Conservation (phyloP, 2,113 vertebrate species). For the Macrotus californicus region DNA sequence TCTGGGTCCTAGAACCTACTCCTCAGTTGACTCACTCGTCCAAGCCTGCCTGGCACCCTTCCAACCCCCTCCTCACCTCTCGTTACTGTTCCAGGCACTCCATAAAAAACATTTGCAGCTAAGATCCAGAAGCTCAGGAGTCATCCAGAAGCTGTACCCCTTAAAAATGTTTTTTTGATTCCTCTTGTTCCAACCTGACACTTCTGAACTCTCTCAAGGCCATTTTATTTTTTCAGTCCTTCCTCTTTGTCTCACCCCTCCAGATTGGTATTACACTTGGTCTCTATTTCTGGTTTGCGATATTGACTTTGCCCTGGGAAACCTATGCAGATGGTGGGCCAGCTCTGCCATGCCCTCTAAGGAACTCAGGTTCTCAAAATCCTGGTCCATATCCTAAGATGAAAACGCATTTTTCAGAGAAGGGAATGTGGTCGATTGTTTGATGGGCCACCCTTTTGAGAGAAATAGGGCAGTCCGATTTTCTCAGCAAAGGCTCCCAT, state of each 20-base stretch:
- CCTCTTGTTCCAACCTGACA: neutral
- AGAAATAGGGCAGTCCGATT: neutral
- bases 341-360: neutral
- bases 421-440: neutral
- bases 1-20: neutral
- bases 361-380: neutral
- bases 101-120: neutral
- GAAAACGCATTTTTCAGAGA: neutral
- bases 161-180: neutral
- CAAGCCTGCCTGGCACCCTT: neutral
- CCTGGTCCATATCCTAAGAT: neutral
- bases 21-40: neutral
- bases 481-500: neutral
- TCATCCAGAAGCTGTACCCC: neutral
- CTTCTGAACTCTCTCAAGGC: neutral
- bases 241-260: neutral
- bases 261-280: neutral
- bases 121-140: neutral
- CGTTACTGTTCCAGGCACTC: neutral
- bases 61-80: neutral
- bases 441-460: neutral
- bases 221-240: neutral
- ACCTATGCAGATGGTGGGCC: neutral
- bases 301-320: neutral
- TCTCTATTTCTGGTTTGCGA: neutral